Conservation (phyloP, 2,113 vertebrate species). For the Sardina pilchardus region DNA sequence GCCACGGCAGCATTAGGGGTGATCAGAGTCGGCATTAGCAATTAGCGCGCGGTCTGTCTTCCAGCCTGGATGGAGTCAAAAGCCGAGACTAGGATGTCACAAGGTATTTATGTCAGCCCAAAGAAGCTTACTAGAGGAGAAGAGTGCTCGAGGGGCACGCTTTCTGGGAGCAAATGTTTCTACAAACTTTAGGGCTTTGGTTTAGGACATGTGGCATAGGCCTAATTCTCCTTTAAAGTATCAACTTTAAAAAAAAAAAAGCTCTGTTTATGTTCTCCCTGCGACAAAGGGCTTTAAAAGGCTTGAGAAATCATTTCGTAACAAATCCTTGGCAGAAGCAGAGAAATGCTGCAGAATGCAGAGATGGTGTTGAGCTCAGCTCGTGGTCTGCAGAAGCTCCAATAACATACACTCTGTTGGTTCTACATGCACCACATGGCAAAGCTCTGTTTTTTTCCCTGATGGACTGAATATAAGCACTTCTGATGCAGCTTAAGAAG, state of each 20-base stretch:
- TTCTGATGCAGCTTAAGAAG: not conserved
- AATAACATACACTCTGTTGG: not conserved
- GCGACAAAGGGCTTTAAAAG: not conserved
- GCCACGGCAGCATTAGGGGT: constrained; percentile 53
- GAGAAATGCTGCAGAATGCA: not conserved
- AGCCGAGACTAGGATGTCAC: not conserved
- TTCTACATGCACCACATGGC: not conserved
- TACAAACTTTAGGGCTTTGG: not conserved
- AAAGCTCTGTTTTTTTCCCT: not conserved
- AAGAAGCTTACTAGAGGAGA: not conserved
- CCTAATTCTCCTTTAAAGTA: not conserved
- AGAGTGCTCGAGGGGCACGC: not conserved
- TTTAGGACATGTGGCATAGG: not conserved
- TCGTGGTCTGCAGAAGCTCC: not conserved
- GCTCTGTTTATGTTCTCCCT: not conserved
- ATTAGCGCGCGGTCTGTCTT: constrained; percentile 41
- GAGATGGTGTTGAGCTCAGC: not conserved
- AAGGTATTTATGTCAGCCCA: constrained; percentile 3
- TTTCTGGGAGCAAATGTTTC: not conserved
- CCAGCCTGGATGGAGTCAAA: constrained; percentile 29
- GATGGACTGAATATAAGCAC: not conserved
- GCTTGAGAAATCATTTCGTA: not conserved
- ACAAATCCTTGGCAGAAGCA: not conserved
- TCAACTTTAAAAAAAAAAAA: not conserved
- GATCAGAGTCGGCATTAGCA: constrained; percentile 56